Evolutionary conservation across 1,140 invertebrate genomes (phyloP), one percentile per base, ranked within the genome.

Genomic region (Cardiocondyla obscurior): DNA sequence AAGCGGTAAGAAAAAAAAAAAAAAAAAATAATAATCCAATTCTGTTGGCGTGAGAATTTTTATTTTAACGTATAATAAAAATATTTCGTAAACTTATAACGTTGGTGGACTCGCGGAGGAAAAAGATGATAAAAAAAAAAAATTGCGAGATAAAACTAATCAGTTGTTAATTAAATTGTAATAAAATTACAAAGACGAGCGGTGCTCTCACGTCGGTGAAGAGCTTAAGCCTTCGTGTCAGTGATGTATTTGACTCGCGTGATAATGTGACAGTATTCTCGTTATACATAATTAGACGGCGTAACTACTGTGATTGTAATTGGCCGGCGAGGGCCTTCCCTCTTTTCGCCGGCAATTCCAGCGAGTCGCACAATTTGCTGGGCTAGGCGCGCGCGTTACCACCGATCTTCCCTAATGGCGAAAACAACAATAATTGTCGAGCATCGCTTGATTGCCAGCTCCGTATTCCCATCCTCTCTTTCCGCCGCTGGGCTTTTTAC

Each of bases 401-500:
- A 28, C 28, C 53, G 30, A 70, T 57, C 39, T 81, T 14, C 14
- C 5, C 39, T 58, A 81, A 81, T 81, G 51, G 55, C 25, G 77
- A 74, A 81, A 73, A 74, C 77, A 70, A 81, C 64, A 81, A 81
- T 74, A 72, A 81, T 81, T 58, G 53, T 65, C 53, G 69, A 60
- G 39, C 49, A 55, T 33, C 36, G 65, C 69, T 46, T 74, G 69
- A 81, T 81, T 81, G 39, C 69, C 22, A 72, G 22, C 12, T 62
- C 3, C 28, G 19, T 19, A 39, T 70, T 79, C 62, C 25, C 36
- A 28, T 69, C 46, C 19, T 53, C 49, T 28, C 46, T 79, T 42
- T 69, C 46, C 28, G 39, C 0, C 12, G 72, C 30, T 44, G 28
- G 28, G 14, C 30, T 76, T 76, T 64, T 64, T 76, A 64, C 44